Evolutionary conservation across 2,888 invertebrate species (phyloP).

Genomic region (Brenthis daphne): DNA sequence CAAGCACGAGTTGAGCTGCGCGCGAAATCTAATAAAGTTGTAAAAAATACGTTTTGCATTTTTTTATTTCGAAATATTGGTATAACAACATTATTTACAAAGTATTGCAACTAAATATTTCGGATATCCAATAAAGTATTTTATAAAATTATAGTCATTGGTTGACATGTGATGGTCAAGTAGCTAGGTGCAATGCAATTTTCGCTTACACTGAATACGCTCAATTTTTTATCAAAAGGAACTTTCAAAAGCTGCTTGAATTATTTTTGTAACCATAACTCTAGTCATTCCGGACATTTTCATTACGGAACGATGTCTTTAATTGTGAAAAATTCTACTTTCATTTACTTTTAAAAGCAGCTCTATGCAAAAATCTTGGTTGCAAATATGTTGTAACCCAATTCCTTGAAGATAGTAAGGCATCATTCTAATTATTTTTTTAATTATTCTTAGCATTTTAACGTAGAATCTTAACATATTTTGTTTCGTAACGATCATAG

Average conservation of each 20-base stretch:
- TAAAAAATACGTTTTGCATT: too few relatives aligned
- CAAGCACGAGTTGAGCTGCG: too few relatives aligned
- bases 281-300: slow-evolving; percentile 24
- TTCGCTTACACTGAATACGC: background rate
- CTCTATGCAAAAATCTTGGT: slow-evolving; percentile 14
- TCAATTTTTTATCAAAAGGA: slow-evolving; percentile 1
- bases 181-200: background rate
- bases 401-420: background rate
- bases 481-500: too few relatives aligned
- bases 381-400: slow-evolving; percentile 11
- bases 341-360: slow-evolving; percentile 9
- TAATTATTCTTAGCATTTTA: too few relatives aligned
- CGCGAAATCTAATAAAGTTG: too few relatives aligned
- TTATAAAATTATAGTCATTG: too few relatives aligned
- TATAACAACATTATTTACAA: too few relatives aligned
- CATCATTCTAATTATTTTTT: too few relatives aligned
- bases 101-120: too few relatives aligned
- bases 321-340: slow-evolving; percentile 22
- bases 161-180: background rate
- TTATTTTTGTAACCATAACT: slow-evolving; percentile 20
- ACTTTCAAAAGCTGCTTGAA: slow-evolving; percentile 10
- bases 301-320: slow-evolving; percentile 24
- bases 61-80: too few relatives aligned
- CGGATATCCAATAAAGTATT: too few relatives aligned
- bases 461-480: too few relatives aligned